These are phyloP conservation scores for Zaprionus tsacasi DNA, from an alignment of 1,140 invertebrate species.

Conservation along the genomic window DNA sequence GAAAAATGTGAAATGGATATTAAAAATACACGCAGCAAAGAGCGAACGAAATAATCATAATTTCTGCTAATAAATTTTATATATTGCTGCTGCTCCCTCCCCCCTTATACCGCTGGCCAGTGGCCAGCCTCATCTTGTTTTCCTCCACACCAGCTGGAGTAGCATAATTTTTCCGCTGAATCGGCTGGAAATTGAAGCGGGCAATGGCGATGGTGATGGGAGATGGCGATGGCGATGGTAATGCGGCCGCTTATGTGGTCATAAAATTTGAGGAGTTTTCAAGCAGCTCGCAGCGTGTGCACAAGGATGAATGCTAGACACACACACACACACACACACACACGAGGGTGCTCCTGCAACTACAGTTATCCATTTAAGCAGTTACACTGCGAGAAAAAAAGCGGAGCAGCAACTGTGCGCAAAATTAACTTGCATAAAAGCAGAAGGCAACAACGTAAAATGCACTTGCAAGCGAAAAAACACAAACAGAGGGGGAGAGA, in stretches of 20 bases:
- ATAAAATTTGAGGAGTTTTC: constrained; percentile 69
- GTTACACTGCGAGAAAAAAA: constrained; percentile 25
- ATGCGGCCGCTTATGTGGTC: constrained; percentile 67
- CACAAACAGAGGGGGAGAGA: not conserved
- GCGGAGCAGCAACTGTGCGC: constrained; percentile 5
- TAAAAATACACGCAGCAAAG: constrained; percentile 77
- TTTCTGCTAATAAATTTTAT: constrained; percentile 83
- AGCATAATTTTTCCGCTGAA: constrained; percentile 58
- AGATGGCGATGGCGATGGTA: constrained; percentile 35
- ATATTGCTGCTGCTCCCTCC: constrained; percentile 54
- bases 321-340: constrained; percentile 19
- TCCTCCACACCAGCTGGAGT: not conserved
- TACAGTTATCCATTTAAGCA: constrained; percentile 15
- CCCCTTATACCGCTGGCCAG: not conserved
- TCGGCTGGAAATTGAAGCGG: constrained; percentile 57
- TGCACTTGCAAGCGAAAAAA: constrained; percentile 36
- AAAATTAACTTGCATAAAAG: constrained; percentile 67
- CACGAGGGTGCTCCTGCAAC: constrained; percentile 10
- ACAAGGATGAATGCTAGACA: constrained; percentile 37
- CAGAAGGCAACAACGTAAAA: constrained; percentile 26
- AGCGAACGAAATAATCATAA: constrained; percentile 80
- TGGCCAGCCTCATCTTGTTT: constrained; percentile 2
- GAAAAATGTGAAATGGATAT: constrained; percentile 66
- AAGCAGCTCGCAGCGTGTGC: constrained; percentile 35
- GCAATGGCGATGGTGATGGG: constrained; percentile 30